Evolutionary conservation across 2,888 invertebrate genomes (phyloP).

Genomic region (Balanococcus diminutus): DNA sequence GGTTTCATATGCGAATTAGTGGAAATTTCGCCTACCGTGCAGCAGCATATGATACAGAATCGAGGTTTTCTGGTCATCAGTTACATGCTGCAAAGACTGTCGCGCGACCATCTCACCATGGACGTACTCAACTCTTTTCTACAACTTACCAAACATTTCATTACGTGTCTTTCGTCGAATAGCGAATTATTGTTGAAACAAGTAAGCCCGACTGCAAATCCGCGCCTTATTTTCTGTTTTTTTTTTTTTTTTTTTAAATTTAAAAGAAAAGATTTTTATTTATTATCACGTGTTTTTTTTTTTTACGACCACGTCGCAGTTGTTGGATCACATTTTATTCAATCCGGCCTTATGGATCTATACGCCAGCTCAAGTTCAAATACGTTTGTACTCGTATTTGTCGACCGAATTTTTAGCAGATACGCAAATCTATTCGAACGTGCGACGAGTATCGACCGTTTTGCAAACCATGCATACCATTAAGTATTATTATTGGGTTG

Average conservation of each 20-base stretch:
- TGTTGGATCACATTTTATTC: slow-evolving; percentile 98
- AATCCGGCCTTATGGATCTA: slow-evolving; percentile 99
- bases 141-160: slow-evolving; percentile 88
- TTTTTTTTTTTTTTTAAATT: too few relatives aligned
- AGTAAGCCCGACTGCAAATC: slow-evolving; percentile 70
- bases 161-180: slow-evolving; percentile 90
- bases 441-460: slow-evolving; percentile 94
- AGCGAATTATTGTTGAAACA: slow-evolving; percentile 90
- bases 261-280: neutral
- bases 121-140: slow-evolving; percentile 92
- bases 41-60: slow-evolving; percentile 99
- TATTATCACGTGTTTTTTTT: neutral
- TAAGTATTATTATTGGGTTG: slow-evolving; percentile 99
- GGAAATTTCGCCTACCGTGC: slow-evolving; percentile 95
- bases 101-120: slow-evolving; percentile 89
- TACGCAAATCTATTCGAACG: slow-evolving; percentile 96
- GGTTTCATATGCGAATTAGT: slow-evolving; percentile 97
- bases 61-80: slow-evolving; percentile 98
- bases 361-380: slow-evolving; percentile 94
- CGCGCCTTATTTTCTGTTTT: too few relatives aligned
- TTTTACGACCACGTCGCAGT: slow-evolving; percentile 71
- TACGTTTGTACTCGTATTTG: slow-evolving; percentile 93
- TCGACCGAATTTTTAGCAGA: slow-evolving; percentile 98
- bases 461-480: slow-evolving; percentile 97
- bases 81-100: slow-evolving; percentile 92